phyloP scores from a whole-genome alignment of 2,113 vertebrate genomes.

The Synchiropus splendidus region DNA sequence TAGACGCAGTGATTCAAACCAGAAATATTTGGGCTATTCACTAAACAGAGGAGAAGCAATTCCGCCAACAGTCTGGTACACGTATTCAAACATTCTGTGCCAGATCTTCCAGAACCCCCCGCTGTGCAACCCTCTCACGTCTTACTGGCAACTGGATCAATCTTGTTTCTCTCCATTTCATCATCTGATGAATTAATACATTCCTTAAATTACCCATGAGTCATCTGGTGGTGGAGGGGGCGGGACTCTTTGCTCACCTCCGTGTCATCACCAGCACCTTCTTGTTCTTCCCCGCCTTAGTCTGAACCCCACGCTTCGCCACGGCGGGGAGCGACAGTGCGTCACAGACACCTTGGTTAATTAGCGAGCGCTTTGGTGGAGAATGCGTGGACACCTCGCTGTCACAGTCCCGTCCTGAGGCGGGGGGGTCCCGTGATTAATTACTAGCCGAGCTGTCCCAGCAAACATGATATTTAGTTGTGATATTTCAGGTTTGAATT shows the following conservation, averaged over 20 bases:
- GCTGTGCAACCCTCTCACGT: too few species aligned
- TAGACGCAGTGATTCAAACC: too few species aligned
- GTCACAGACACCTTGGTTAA: slow-evolving; percentile 23
- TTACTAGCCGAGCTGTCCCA: slow-evolving; percentile 29
- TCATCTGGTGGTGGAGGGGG: slow-evolving; percentile 5
- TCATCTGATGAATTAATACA: slow-evolving; percentile 38
- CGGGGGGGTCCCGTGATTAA: slow-evolving; percentile 36
- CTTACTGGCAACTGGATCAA: neutral
- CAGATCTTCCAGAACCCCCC: too few species aligned
- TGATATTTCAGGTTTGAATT: slow-evolving; percentile 5
- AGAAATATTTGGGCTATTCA: too few species aligned
- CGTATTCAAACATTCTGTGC: too few species aligned
- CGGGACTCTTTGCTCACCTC: neutral
- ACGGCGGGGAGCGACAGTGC: slow-evolving; percentile 2
- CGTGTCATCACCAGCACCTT: slow-evolving; percentile 21
- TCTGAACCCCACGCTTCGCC: slow-evolving; percentile 1
- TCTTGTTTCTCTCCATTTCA: slow-evolving; percentile 44
- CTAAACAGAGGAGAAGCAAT: too few species aligned
- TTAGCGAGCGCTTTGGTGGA: slow-evolving; percentile 25
- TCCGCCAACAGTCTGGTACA: too few species aligned
- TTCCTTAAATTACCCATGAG: slow-evolving; percentile 37
- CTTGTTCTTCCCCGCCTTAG: slow-evolving; percentile 2
- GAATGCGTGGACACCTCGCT: slow-evolving; percentile 9
- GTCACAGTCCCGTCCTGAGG: slow-evolving; percentile 40
- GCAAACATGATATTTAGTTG: slow-evolving; percentile 9